These are phyloP conservation scores for Meghimatium bilineatum DNA, from an alignment of 2,888 invertebrate genomes.

Conservation along the genomic window DNA sequence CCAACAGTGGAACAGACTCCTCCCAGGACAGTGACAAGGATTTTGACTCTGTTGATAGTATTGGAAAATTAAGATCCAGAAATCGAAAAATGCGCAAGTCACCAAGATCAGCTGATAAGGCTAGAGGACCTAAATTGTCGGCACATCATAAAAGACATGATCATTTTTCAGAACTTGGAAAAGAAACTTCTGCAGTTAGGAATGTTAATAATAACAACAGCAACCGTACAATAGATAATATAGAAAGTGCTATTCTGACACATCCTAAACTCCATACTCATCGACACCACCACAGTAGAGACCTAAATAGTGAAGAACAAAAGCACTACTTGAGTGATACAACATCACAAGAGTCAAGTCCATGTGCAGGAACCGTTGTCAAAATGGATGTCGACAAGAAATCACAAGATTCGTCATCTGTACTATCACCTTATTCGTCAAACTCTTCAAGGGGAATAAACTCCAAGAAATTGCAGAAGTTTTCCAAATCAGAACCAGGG, in stretches of 20 bases:
- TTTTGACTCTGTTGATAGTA: conserved; percentile 60
- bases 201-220: conserved; percentile 5
- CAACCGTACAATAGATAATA: neutral
- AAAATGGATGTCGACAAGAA: neutral
- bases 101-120: conserved; percentile 55
- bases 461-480: neutral
- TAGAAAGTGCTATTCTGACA: conserved; percentile 40
- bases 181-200: conserved; percentile 16
- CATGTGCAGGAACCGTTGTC: conserved; percentile 32
- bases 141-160: neutral
- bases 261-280: conserved; percentile 60
- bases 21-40: conserved; percentile 65
- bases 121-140: conserved; percentile 45
- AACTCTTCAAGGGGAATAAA: neutral
- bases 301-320: conserved; percentile 27
- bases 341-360: conserved; percentile 52
- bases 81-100: conserved; percentile 56
- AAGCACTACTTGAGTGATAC: conserved; percentile 44
- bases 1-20: conserved; percentile 61
- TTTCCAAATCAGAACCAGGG: neutral
- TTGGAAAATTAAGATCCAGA: conserved; percentile 55
- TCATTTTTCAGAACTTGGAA: neutral
- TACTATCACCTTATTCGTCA: neutral
- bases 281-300: conserved; percentile 53
- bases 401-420: neutral